These are phyloP conservation scores for Plemyria rubiginata DNA, from an alignment of 2,888 invertebrate species.

Conservation along the genomic window DNA sequence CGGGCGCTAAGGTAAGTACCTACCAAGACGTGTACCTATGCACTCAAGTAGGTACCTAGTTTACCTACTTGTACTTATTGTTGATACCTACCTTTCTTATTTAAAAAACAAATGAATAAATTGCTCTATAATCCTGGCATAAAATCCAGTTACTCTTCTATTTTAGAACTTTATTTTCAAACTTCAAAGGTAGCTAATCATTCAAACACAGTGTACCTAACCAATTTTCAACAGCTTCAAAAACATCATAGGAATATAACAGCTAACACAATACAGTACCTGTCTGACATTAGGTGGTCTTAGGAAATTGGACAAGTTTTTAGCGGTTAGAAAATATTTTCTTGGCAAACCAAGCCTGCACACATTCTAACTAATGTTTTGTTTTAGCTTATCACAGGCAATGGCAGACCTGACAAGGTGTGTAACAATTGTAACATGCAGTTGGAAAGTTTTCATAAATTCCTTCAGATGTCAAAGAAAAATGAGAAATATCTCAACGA, in stretches of 20 bases:
- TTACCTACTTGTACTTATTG: not conserved
- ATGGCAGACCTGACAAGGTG: constrained; percentile 2
- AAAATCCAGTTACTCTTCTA: not conserved
- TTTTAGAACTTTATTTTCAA: not conserved
- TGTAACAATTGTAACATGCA: constrained; percentile 7
- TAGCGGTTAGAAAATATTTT: not conserved
- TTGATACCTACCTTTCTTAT: not conserved
- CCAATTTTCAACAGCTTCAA: not conserved
- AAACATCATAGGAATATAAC: not conserved
- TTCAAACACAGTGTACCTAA: not conserved
- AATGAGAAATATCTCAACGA: constrained; percentile 1
- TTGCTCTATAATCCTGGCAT: not conserved
- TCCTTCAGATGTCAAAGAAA: constrained; percentile 3
- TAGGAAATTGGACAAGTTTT: no score
- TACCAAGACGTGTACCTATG: constrained; percentile 2
- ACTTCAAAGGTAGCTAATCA: not conserved
- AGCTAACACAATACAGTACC: not conserved
- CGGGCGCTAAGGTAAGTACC: constrained; percentile 7
- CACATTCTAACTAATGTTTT: not conserved
- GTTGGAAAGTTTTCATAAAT: not conserved
- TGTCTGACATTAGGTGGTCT: not conserved
- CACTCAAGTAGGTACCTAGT: constrained; percentile 3
- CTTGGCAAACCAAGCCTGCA: not conserved
- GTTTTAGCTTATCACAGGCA: constrained; percentile 8
- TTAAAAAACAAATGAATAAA: not conserved